Evolutionary conservation across 2,113 vertebrate species (phyloP), one percentile per base, ranked within the genome.

Genomic region (Phodopus roborovskii): DNA sequence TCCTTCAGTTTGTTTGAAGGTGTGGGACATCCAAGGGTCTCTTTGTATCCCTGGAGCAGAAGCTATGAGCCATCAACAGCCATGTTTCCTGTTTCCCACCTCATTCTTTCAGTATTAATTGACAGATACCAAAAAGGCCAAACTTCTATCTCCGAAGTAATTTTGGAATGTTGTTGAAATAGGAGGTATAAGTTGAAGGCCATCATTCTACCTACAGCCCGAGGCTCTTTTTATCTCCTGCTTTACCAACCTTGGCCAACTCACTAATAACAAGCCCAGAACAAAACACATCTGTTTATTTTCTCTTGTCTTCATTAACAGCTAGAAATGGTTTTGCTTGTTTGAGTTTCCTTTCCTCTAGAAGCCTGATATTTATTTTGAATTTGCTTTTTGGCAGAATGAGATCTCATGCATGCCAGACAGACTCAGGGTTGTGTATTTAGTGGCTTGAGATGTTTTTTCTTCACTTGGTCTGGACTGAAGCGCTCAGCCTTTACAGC

Each of bases 301-400:
- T 95, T 86, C 84, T 85, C 22, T 48, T 82, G 60, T 71, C 90
- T 96, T 36, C 39, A 83, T 15, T 95, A 94, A 88, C 91, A 95
- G 88, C 90, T 78, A 83, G 88, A 96, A 92, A 90, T 96, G 66
- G 20, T 92, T 94, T 93, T 93, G 86, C 70, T 94, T 96, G 66
- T 95, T 93, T 97, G 96, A 97, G 64, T 85, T 97, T 90, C 92
- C 53, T 53, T 87, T 75, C 97, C 87, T 50, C 71, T 74, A 83
- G 89, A 94, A 94, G 96, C 94, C 90, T 94, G 60, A 36, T 97
- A 75, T 94, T 97, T 97, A 60, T 97, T 97, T 93, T 94, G 91
- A 97, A 92, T 96, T 96, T 96, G 87, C 1, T n/a, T 90, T 97
- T 97, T 96, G 96, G 92, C 81, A 95, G 92, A 96, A 92, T 95